phyloP scores from a whole-genome alignment of 2,797 vertebrate genomes.

The Trachops cirrhosus region DNA sequence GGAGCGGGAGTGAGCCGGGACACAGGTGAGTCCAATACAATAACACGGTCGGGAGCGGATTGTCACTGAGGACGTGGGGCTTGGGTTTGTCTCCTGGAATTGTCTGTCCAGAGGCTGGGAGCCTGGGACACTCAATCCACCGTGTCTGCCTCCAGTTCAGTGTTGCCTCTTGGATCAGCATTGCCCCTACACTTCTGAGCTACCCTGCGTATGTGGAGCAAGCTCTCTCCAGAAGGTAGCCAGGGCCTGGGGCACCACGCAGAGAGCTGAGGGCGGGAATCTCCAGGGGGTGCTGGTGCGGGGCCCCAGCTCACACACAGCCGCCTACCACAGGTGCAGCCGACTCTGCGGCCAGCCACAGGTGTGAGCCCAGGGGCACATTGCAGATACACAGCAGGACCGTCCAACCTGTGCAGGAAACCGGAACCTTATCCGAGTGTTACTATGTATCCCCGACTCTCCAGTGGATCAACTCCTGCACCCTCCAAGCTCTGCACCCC shows the following conservation, averaged over 20 bases:
- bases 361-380: background rate
- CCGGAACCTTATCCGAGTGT: background rate
- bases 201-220: too few relatives aligned
- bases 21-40: background rate
- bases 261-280: background rate
- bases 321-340: background rate
- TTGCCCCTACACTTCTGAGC: too few relatives aligned
- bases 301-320: background rate
- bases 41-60: background rate
- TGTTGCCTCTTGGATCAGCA: too few relatives aligned
- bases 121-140: background rate
- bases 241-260: background rate
- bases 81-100: background rate
- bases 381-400: background rate
- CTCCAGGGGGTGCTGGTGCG: background rate
- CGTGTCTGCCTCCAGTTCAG: background rate
- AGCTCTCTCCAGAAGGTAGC: background rate
- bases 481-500: too few relatives aligned
- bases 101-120: background rate
- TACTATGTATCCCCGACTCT: background rate
- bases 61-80: background rate
- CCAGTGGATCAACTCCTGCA: fast-evolving
- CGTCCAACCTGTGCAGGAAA: background rate
- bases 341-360: too few relatives aligned
- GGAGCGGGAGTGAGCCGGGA: background rate